Base-by-base conservation (phyloP, 2,797 vertebrate genomes). In the Rhadinocentrus ornatus region DNA sequence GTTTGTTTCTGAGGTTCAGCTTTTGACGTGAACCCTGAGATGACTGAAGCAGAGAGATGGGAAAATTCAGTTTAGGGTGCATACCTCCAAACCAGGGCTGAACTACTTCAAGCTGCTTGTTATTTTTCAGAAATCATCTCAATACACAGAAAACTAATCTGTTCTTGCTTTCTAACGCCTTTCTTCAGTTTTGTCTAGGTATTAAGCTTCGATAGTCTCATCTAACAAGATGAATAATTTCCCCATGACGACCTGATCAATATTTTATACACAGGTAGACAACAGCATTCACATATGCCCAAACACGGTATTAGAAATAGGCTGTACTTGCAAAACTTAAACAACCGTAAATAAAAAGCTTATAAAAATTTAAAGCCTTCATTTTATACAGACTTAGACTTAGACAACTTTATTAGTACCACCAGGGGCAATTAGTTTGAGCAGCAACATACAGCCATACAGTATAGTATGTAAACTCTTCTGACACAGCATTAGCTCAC, bases 311-410 rank as follows among this genome's bases (percentile, higher is more conserved):
- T 66, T 12, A 61, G 34, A 32, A 39, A 16, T 22, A 60, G 39
- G 12, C 39, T 6, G 13, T 50, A 44, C 64, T 22, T 31, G 41
- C 32, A n/a, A 37, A 39, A 35, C 63, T 72, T 34, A 32, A 67
- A 73, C 57, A 53, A 7, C 15, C 44, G 66, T 0, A 44, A 69
- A 62, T 4, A 34, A 74, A 53, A 66, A 75, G 54, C 60, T 29
- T 69, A 91, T 92, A 5, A 86, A 90, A 72, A 29, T 86, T 91
- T 59, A 93, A 37, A 63, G 68, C 54, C 67, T 82, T 86, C 69
- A 73, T 82, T 92, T 87, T 83, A 75, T 66, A 75, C 58, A 64
- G n/a, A n/a, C n/a, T n/a, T n/a, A n/a, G n/a, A n/a, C n/a, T n/a
- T n/a, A n/a, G n/a, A n/a, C n/a, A n/a, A n/a, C n/a, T n/a, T n/a